Conservation (phyloP, 2,113 vertebrate species). For the Myocastor coypus region DNA sequence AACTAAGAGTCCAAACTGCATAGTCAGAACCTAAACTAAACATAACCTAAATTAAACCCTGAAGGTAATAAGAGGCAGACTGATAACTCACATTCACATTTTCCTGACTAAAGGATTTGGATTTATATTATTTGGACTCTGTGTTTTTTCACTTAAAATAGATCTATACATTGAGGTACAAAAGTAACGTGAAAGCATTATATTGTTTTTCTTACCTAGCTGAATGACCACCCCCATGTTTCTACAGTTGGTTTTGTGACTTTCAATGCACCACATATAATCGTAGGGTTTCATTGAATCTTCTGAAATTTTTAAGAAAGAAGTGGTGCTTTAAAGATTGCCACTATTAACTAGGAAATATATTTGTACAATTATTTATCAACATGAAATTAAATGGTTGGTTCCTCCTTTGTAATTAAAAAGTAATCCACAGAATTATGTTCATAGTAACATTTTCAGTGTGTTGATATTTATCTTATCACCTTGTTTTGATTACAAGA, state of each 20-base stretch:
- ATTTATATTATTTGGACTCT: not conserved
- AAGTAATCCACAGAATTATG: not conserved
- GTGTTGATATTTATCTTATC: not conserved
- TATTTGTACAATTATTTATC: conserved; percentile 44
- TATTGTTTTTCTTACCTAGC: not conserved
- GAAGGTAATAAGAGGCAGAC: not conserved
- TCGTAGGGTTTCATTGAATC: not conserved
- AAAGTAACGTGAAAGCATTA: not conserved
- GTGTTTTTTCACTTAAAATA: conserved; percentile 11
- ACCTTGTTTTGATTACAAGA: not conserved
- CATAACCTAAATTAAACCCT: not conserved
- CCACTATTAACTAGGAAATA: not conserved
- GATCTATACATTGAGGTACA: not conserved
- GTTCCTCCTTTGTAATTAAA: not conserved
- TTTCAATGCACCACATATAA: not conserved
- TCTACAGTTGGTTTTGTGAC: not conserved
- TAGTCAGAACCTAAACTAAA: no score
- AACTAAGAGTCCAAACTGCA: no score
- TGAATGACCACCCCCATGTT: not conserved
- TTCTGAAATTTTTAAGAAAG: not conserved
- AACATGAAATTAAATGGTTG: not conserved
- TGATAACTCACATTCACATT: not conserved
- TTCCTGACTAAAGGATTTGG: not conserved
- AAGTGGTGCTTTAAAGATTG: not conserved
- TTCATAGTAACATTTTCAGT: not conserved